Percentiles rank a stretch among this genome's conserved stretches.
phyloP scores from a whole-genome alignment of 2,888 invertebrate species.

The Oxystoma pomonae region DNA sequence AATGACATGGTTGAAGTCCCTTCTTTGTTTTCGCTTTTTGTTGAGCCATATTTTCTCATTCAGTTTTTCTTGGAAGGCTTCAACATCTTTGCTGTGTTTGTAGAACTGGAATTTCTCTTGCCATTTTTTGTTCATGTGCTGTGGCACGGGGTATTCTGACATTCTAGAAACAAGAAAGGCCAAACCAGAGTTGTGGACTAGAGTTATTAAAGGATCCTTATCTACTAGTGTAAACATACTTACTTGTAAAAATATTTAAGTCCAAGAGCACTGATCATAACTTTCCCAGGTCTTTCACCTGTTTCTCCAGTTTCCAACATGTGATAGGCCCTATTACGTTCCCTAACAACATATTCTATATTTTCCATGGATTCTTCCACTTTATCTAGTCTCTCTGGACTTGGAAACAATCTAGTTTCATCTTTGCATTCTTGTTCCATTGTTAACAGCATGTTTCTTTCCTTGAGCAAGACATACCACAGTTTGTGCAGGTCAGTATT shows the following conservation, averaged over 20 bases:
- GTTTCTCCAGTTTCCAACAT: conserved; percentile 83
- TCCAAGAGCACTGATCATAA: conserved; percentile 59
- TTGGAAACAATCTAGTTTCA: conserved; percentile 70
- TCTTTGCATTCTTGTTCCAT: conserved; percentile 84
- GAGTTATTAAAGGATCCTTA: no score
- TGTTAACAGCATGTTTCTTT: conserved; percentile 93
- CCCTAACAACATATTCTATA: conserved; percentile 83
- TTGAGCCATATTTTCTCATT: conserved; percentile 61
- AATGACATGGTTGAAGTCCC: conserved; percentile 64
- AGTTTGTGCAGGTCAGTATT: conserved; percentile 94
- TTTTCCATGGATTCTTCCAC: conserved; percentile 94
- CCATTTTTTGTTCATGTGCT: conserved; percentile 64
- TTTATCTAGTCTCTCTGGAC: conserved; percentile 90
- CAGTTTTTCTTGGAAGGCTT: conserved; percentile 57
- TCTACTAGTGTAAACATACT: conserved; percentile 4
- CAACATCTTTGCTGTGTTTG: conserved; percentile 58
- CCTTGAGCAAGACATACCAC: conserved; percentile 91
- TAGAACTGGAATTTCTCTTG: conserved; percentile 52
- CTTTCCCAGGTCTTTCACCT: conserved; percentile 69
- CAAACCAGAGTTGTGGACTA: no score
- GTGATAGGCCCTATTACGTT: conserved; percentile 88
- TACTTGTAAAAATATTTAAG: conserved; percentile 54
- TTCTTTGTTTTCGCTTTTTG: conserved; percentile 55
- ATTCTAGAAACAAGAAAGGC: conserved; percentile 40
- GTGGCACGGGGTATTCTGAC: conserved; percentile 63